Conservation (phyloP, 2,113 vertebrate genomes). For the Sorex araneus region DNA sequence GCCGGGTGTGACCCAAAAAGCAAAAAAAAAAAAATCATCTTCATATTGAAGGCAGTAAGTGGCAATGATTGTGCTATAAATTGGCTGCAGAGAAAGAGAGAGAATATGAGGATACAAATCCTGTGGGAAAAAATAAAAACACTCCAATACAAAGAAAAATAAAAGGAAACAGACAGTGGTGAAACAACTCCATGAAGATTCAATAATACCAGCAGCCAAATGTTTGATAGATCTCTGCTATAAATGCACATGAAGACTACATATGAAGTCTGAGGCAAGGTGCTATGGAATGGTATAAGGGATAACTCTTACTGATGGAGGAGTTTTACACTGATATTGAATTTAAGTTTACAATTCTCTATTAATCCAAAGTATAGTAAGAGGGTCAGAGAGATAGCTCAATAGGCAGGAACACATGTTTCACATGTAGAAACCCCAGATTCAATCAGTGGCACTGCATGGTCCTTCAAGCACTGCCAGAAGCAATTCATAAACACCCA, state of each 20-base stretch:
- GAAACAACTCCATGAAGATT: slow-evolving; percentile 33
- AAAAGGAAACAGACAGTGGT: slow-evolving; percentile 9
- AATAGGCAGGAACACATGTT: too few relatives aligned
- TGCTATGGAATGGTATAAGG: neutral
- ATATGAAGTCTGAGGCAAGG: neutral
- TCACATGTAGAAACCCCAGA: too few relatives aligned
- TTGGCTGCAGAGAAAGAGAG: neutral
- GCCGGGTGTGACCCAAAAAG: too few relatives aligned
- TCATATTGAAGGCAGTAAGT: neutral
- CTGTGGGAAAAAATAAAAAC: slow-evolving; percentile 52
- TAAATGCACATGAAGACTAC: neutral
- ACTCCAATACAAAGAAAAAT: neutral
- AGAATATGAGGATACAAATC: neutral
- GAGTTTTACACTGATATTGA: neutral
- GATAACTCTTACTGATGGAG: neutral
- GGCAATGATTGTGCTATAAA: neutral
- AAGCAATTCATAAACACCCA: too few relatives aligned
- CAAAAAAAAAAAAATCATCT: neutral
- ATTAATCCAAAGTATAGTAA: neutral
- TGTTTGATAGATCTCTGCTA: neutral
- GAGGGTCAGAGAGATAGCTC: neutral
- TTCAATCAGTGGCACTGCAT: too few relatives aligned
- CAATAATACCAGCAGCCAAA: neutral
- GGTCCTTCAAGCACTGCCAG: too few relatives aligned
- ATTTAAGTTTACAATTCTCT: neutral